Evolutionary conservation across 1,140 invertebrate genomes (phyloP).

Genomic region (Ectropis grisescens): DNA sequence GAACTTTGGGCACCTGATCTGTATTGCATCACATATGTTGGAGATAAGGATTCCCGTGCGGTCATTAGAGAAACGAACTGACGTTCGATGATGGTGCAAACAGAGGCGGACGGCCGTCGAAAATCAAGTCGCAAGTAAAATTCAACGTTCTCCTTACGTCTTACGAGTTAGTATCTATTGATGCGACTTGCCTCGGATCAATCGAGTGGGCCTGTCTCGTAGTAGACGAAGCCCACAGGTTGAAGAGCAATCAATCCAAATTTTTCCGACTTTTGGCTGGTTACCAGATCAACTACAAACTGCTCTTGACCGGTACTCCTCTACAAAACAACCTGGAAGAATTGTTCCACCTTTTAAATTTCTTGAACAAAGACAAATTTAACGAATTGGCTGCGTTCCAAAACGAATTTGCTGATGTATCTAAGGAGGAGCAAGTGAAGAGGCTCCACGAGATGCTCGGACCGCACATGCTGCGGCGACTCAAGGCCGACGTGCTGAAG

Average conservation of each 20-base stretch:
- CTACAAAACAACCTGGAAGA: slow-evolving; percentile 99
- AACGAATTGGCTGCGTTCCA: slow-evolving; percentile 96
- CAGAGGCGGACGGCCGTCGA: slow-evolving; percentile 85
- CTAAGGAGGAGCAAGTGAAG: slow-evolving; percentile 99
- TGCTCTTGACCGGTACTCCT: slow-evolving; percentile 97
- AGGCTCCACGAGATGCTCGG: slow-evolving; percentile 98
- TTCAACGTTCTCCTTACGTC: slow-evolving; percentile 99
- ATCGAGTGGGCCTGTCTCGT: slow-evolving; percentile 99
- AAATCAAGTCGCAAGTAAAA: slow-evolving; percentile 91
- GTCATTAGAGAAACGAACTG: slow-evolving; percentile 97
- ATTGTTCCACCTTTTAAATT: slow-evolving; percentile 98
- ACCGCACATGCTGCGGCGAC: slow-evolving; percentile 96
- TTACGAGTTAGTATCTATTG: slow-evolving; percentile 98
- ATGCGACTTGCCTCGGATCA: slow-evolving; percentile 96
- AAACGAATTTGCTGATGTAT: slow-evolving; percentile 98
- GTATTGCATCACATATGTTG: slow-evolving; percentile 99
- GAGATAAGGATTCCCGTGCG: slow-evolving; percentile 96
- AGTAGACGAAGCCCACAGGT: slow-evolving; percentile 98
- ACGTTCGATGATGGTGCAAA: slow-evolving; percentile 98
- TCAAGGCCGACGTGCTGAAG: slow-evolving; percentile 98
- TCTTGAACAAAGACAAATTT: slow-evolving; percentile 96
- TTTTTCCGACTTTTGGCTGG: slow-evolving; percentile 96
- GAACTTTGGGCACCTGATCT: slow-evolving; percentile 99
- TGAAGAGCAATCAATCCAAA: slow-evolving; percentile 99
- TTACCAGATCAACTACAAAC: slow-evolving; percentile 96